phyloP scores from a whole-genome alignment of 35 echinoderm and acorn worm genomes.

The Heliocidaris tuberculata region DNA sequence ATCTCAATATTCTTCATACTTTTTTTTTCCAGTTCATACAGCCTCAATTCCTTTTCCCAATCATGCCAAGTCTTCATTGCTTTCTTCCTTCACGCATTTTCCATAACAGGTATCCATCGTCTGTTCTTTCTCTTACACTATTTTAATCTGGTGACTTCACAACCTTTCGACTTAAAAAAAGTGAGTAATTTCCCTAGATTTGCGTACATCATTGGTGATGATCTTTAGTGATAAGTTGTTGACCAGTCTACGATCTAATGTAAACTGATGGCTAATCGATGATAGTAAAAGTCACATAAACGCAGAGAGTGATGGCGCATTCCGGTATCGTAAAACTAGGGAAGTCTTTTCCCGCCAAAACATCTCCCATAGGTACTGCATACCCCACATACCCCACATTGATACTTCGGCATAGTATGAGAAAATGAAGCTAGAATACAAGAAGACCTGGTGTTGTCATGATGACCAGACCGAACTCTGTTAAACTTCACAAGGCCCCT shows the following conservation, averaged over 20 bases:
- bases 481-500: neutral
- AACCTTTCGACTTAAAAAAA: neutral
- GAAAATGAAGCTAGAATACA: neutral
- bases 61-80: neutral
- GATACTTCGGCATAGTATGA: neutral
- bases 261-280: neutral
- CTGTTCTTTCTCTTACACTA: neutral
- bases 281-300: slow-evolving; percentile 12
- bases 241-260: neutral
- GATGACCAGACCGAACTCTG: neutral
- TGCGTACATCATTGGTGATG: neutral
- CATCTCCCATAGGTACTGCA: neutral
- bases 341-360: neutral
- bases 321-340: neutral
- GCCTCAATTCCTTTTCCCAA: neutral
- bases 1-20: too few relatives aligned
- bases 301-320: neutral
- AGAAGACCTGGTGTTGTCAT: neutral
- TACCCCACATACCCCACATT: neutral
- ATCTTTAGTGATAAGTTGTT: neutral
- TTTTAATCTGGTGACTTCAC: neutral
- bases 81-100: neutral
- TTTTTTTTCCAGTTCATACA: too few relatives aligned
- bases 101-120: neutral
- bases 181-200: slow-evolving; percentile 24